Base-by-base conservation (phyloP, 2,888 invertebrate species). In the Xanthia togata region DNA sequence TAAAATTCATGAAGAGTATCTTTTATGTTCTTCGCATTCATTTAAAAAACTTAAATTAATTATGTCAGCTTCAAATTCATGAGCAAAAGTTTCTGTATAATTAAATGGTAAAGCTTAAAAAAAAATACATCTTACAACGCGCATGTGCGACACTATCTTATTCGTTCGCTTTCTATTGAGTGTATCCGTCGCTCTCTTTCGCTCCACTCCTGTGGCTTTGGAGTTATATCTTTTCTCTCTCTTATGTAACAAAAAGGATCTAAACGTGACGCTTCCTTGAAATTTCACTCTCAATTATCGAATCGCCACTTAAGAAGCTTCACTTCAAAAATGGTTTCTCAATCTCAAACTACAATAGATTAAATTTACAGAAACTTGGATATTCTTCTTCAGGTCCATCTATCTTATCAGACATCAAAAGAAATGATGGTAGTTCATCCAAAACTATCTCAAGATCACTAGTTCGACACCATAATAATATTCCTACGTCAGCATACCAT, bases 401-500 rank as follows among this genome's bases (percentile, higher is more conserved):
- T 17, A 31, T 20, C 31, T 6, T 23, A 14, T 53, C 23, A 53
- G 20, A 23, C 5, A 26, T 8, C 4, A 3, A 70, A 20, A 35
- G 20, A 20, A 9, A 8, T 23, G 12, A n/a, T n/a, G 12, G n/a
- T 55, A 3, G 6, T 1, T 55, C n/a, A 2, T 26, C 6, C 6
- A 60, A 73, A 73, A 26, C 17, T 31, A 1, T 59, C 6, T 44
- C 17, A 47, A 14, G 1, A n/a, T 12, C n/a, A n/a, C 26, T 57
- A 31, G 0, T 44, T 55, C 44, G 8, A 53, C n/a, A 26, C 4
- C 26, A 31, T 4, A 44, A 1, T 9, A 55, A 44, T 26, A 55
- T 38, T 73, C 73, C 59, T 69, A 68, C 59, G 47, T 44, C 69
- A 82, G 9, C 26, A 60, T 38, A 47, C 31, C 47, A 70, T 72